These are phyloP conservation scores for Phymorhynchus buccinoides DNA, from an alignment of 1,140 invertebrate species.

Conservation along the genomic window DNA sequence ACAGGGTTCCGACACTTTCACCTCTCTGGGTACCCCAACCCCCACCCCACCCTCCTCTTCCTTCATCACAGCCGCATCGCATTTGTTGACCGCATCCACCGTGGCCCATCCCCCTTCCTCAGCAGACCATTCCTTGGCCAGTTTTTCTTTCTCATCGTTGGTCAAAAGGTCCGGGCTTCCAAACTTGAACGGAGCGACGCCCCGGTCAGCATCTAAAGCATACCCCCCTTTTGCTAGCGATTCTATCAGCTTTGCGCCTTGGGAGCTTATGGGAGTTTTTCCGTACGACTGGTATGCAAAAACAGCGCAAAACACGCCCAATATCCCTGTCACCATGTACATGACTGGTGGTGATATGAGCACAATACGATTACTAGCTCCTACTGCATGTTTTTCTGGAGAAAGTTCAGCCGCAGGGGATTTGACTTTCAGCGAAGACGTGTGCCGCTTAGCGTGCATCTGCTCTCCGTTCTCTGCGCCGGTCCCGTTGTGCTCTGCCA, in stretches of 20 bases:
- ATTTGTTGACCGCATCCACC: neutral
- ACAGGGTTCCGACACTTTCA: neutral
- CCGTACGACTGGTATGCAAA: neutral
- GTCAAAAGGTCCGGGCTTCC: conserved; percentile 1
- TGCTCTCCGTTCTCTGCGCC: no score
- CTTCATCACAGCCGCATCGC: no score
- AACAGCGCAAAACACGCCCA: neutral
- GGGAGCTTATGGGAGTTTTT: neutral
- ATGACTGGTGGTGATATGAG: neutral
- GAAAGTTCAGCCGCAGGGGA: no score
- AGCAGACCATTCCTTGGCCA: neutral
- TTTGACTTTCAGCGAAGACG: no score
- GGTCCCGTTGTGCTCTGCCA: no score
- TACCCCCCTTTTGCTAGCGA: neutral
- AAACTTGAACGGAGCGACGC: neutral
- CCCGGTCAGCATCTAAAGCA: no score
- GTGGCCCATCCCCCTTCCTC: neutral
- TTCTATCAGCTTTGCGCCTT: neutral
- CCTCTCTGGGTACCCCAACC: neutral
- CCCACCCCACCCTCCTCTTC: neutral
- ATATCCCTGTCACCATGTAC: neutral
- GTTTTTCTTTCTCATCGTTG: neutral
- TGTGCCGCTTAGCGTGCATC: no score
- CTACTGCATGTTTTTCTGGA: no score
- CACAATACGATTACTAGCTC: no score